These are phyloP conservation scores for Tokudaia muenninki DNA, from an alignment of 2,797 vertebrate genomes.

Conservation along the genomic window DNA sequence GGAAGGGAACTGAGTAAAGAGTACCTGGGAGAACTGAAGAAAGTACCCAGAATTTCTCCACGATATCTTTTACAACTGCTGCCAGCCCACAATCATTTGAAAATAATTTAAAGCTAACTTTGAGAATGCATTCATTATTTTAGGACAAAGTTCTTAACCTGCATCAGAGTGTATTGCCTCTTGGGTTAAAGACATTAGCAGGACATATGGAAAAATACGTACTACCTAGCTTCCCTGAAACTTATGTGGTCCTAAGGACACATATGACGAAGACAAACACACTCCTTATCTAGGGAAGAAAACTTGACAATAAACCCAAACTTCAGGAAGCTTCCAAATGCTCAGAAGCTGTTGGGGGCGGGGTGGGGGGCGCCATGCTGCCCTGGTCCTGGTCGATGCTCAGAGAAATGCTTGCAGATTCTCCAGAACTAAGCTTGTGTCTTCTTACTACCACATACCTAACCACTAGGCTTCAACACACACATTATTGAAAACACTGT, in stretches of 20 bases:
- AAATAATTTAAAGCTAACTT: not conserved
- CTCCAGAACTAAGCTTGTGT: not conserved
- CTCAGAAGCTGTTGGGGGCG: not conserved
- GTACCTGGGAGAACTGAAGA: not conserved
- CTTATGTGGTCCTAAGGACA: not conserved
- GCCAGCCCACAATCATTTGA: not conserved
- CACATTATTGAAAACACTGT: not conserved
- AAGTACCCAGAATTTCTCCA: not conserved
- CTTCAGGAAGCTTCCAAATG: not conserved
- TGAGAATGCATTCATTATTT: not conserved
- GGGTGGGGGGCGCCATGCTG: no score
- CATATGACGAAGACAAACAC: not conserved
- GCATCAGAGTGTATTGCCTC: not conserved
- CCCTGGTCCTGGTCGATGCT: not conserved
- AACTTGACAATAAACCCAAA: not conserved
- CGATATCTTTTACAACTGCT: not conserved
- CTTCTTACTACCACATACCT: not conserved
- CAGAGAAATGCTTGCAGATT: not conserved
- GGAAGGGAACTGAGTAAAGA: not conserved
- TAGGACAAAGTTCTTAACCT: not conserved
- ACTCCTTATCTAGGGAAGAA: not conserved
- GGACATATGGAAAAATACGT: not conserved
- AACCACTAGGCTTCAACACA: constrained; percentile 22
- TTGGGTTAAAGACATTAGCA: not conserved
- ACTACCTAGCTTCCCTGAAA: not conserved